Percentiles rank a stretch among this genome's conserved stretches.
Evolutionary conservation across 2,797 vertebrate genomes (phyloP).

Genomic region (Peromyscus attwateri): DNA sequence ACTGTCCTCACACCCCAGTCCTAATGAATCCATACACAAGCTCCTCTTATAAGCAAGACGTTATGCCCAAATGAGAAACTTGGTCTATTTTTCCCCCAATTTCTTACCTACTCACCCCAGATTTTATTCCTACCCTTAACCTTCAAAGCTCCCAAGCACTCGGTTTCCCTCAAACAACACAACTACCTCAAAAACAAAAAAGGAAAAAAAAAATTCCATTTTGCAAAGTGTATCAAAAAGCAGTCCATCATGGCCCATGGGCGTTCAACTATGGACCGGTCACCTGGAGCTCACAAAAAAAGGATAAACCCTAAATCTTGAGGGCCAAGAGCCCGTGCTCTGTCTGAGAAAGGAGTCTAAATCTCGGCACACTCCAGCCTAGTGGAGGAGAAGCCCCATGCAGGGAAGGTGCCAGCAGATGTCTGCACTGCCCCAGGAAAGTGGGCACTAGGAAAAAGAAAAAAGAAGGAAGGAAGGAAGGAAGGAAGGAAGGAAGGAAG

Average conservation of each 20-base stretch:
- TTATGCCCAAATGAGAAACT: neutral
- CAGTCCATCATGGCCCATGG: rapidly evolving
- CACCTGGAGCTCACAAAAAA: neutral
- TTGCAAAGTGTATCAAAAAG: neutral
- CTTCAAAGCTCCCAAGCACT: neutral
- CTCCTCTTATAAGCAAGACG: rapidly evolving
- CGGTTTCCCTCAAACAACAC: neutral
- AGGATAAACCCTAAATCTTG: neutral
- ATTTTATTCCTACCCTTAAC: neutral
- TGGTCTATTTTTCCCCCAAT: neutral
- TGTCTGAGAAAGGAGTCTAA: neutral
- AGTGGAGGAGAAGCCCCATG: rapidly evolving
- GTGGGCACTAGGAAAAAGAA: neutral
- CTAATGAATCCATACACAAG: rapidly evolving
- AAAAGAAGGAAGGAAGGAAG: too few relatives aligned
- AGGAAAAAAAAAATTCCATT: neutral
- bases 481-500: too few relatives aligned
- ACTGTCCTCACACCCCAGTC: rapidly evolving
- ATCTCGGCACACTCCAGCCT: too few relatives aligned
- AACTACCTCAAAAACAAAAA: neutral
- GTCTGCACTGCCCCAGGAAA: rapidly evolving
- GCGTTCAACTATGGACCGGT: rapidly evolving
- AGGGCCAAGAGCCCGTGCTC: rapidly evolving
- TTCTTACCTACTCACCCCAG: neutral
- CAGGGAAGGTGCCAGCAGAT: rapidly evolving